Conservation (phyloP, 2,797 vertebrate genomes). For the Streptopelia turtur region DNA sequence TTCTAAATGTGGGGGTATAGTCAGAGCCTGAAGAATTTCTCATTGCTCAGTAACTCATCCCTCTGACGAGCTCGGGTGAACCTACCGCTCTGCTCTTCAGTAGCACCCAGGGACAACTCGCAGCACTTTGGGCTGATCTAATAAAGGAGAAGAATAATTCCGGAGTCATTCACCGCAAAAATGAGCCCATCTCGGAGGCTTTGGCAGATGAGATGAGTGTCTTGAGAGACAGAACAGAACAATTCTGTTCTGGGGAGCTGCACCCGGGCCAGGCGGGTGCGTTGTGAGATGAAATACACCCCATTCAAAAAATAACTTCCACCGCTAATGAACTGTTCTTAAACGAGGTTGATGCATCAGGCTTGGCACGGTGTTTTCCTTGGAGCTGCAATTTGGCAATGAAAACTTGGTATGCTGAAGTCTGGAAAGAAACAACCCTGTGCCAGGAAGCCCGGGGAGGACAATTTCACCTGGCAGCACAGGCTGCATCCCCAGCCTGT, state of each 20-base stretch:
- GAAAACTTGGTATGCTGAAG: neutral
- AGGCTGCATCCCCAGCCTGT: neutral
- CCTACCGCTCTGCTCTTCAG: neutral
- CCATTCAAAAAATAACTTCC: neutral
- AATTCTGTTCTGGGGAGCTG: neutral
- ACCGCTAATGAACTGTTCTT: neutral
- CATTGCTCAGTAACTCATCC: neutral
- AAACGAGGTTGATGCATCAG: neutral
- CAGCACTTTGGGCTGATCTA: neutral
- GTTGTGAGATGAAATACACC: neutral
- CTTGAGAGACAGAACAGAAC: neutral
- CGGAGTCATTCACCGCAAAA: neutral
- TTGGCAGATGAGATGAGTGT: neutral
- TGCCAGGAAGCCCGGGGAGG: constrained; percentile 8
- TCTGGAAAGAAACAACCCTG: neutral
- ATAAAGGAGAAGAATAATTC: neutral
- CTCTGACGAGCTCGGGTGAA: neutral
- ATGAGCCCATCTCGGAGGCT: neutral
- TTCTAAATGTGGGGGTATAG: neutral
- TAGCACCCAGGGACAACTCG: neutral
- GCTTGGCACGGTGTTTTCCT: neutral
- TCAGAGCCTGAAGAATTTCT: neutral
- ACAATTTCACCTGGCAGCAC: neutral
- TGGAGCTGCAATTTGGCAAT: neutral
- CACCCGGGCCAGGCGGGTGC: neutral